phyloP scores from a whole-genome alignment of 1,140 invertebrate species.

The Nasonia giraulti region DNA sequence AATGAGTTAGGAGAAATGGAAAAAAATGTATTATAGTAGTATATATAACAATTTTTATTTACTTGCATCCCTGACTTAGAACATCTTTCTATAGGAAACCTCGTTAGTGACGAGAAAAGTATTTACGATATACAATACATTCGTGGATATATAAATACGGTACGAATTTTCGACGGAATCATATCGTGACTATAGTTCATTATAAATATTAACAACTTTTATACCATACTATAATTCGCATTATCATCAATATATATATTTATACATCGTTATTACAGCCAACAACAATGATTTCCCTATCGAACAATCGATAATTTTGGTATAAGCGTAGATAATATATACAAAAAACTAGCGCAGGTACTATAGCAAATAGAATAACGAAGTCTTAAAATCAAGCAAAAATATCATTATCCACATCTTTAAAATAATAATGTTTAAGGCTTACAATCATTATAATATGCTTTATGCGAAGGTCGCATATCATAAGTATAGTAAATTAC shows the following conservation, averaged over 20 bases:
- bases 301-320: not conserved
- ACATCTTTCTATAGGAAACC: conserved; percentile 3
- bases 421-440: no score
- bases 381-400: not conserved
- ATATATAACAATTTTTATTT: conserved; percentile 39
- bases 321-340: conserved; percentile 18
- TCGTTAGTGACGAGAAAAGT: not conserved
- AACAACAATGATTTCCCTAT: conserved; percentile 7
- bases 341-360: not conserved
- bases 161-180: conserved; percentile 39
- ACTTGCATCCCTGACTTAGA: conserved; percentile 24
- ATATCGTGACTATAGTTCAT: not conserved
- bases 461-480: no score
- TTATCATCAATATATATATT: conserved; percentile 7
- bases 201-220: conserved; percentile 35
- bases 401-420: no score
- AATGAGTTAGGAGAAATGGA: not conserved
- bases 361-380: not conserved
- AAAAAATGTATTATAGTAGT: not conserved
- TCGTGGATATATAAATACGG: conserved; percentile 32
- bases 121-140: conserved; percentile 11
- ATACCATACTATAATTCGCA: not conserved
- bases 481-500: not conserved
- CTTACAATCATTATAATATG: no score
- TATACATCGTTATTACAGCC: conserved; percentile 7